Conservation (phyloP, 2,113 vertebrate species). For the Saguinus imperator region DNA sequence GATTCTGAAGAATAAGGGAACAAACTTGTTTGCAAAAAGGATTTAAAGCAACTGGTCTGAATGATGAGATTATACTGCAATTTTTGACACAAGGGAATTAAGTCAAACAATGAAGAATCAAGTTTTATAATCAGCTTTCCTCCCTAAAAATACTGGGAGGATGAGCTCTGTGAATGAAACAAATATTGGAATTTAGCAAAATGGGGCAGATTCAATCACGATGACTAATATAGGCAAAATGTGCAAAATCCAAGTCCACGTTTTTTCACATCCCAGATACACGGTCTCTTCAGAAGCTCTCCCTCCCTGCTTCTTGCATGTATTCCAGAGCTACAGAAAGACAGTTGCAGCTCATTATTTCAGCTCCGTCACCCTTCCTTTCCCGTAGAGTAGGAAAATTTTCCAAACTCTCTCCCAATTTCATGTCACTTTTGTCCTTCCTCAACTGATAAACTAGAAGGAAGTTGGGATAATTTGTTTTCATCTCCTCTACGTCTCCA, state of each 20-base stretch:
- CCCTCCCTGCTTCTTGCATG: accelerated
- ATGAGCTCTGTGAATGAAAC: neutral
- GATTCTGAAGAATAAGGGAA: neutral
- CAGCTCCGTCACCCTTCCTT: neutral
- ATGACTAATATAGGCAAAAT: neutral
- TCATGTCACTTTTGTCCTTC: neutral
- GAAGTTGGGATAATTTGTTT: neutral
- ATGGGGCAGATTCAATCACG: too few relatives aligned
- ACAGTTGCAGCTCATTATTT: neutral
- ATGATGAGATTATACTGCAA: neutral
- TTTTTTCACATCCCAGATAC: too few relatives aligned
- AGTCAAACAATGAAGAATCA: neutral
- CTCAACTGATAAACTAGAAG: neutral
- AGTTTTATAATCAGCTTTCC: neutral
- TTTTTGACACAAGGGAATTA: conserved; percentile 8
- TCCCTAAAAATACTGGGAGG: neutral
- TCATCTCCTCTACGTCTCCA: neutral
- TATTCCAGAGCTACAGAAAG: neutral
- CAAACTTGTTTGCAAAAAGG: neutral
- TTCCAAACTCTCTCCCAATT: neutral
- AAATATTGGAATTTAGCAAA: neutral
- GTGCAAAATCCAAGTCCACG: neutral
- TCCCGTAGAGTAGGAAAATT: neutral
- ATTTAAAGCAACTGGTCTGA: neutral
- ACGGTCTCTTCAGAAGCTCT: accelerated